Percentiles rank a stretch among this genome's conserved stretches.
Evolutionary conservation across 2,797 vertebrate genomes (phyloP).

Genomic region (Rallus crepitans): DNA sequence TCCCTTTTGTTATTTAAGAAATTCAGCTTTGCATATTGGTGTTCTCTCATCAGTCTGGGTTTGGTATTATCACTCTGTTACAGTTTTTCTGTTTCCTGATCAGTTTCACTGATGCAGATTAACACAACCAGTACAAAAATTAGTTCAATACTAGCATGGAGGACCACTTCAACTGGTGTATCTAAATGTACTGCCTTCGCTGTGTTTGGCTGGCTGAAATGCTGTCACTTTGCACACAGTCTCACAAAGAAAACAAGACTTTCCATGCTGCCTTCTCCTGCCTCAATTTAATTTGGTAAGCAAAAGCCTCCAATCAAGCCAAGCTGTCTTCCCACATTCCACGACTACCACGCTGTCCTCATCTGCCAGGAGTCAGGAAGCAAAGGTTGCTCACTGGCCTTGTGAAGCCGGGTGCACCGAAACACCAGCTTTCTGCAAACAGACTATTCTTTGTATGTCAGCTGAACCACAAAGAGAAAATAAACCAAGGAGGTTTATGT

Average conservation of each 20-base stretch:
- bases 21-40: background rate
- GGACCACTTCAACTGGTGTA: background rate
- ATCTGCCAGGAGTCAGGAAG: background rate
- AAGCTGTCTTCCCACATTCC: background rate
- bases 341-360: background rate
- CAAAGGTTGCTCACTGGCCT: background rate
- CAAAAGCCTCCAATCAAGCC: background rate
- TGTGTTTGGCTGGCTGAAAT: background rate
- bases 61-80: background rate
- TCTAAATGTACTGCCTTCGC: background rate
- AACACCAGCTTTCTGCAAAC: background rate
- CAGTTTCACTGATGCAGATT: background rate
- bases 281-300: background rate
- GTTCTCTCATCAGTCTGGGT: background rate
- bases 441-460: background rate
- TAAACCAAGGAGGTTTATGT: background rate
- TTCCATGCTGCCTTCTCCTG: background rate
- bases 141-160: background rate
- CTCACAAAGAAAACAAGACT: background rate
- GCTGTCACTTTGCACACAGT: accelerated
- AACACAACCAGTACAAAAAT: background rate
- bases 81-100: background rate
- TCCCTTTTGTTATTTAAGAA: background rate
- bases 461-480: background rate
- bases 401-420: background rate